Evolutionary conservation across 2,797 vertebrate species (phyloP).

Genomic region (Myotis pilosus): DNA sequence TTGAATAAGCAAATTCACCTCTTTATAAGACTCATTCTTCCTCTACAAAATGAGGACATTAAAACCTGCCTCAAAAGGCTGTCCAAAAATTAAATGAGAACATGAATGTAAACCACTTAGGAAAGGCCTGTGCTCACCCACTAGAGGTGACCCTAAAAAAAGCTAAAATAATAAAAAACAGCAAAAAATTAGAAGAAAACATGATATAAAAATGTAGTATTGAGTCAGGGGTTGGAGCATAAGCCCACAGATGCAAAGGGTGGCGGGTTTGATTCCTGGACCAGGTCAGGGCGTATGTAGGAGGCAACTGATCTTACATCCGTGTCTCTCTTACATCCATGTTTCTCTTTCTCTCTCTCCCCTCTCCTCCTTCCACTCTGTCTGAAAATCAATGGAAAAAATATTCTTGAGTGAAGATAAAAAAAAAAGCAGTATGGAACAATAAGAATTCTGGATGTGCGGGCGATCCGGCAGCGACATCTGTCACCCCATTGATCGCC

Average conservation of each 20-base stretch:
- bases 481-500: too few species aligned
- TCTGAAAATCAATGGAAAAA: too few species aligned
- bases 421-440: not conserved
- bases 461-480: too few species aligned
- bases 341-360: too few species aligned
- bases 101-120: not conserved
- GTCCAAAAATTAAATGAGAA: slow-evolving; percentile 23
- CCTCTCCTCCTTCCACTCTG: too few species aligned
- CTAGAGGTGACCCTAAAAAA: slow-evolving; percentile 53
- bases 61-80: slow-evolving; percentile 31
- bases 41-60: slow-evolving; percentile 17
- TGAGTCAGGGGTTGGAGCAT: too few species aligned
- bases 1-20: not conserved
- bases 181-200: not conserved
- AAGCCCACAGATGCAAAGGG: too few species aligned
- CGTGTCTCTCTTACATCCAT: too few species aligned
- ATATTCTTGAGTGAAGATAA: too few species aligned
- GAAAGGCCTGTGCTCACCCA: slow-evolving; percentile 5
- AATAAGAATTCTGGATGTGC: not conserved
- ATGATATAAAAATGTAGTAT: not conserved
- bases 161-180: not conserved
- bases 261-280: too few species aligned
- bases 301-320: too few species aligned
- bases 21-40: slow-evolving; percentile 7
- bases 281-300: too few species aligned